These are phyloP conservation scores for Sus scrofa DNA, from an alignment of 2,113 vertebrate genomes.

Conservation along the genomic window T2T-Sscrofa CM000818.6:802501-803000, in stretches of 20 bases:
- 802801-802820: not conserved
- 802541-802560: not conserved
- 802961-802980: not conserved
- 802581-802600: not conserved
- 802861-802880: too few species aligned
- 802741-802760: not conserved
- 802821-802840: not conserved
- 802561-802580: too few species aligned
- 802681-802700: not conserved
- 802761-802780: not conserved
- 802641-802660: not conserved
- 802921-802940: not conserved
- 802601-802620: not conserved
- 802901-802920: not conserved
- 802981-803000: not conserved
- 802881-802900: not conserved
- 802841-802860: not conserved
- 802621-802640: not conserved
- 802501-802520: not conserved
- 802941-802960: not conserved
- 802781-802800: not conserved
- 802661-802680: not conserved
- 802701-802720: not conserved
- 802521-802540: too few species aligned
- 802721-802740: not conserved